Evolutionary conservation across 2,113 vertebrate genomes (phyloP), one percentile per base, ranked within the genome.

Genomic region (Mesembrinibis cayennensis): DNA sequence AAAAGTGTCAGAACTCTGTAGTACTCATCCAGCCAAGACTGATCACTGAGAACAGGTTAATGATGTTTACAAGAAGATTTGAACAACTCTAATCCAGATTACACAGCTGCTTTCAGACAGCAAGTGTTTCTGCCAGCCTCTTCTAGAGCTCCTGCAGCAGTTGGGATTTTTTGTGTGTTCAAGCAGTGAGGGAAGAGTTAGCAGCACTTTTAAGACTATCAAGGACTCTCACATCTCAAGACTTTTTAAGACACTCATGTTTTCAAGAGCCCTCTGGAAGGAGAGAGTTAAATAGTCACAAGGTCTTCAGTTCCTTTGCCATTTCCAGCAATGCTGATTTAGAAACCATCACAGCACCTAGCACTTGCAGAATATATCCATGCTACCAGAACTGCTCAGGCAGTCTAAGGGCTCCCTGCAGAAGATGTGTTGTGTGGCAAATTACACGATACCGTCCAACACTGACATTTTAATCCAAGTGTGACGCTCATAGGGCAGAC

Each of bases 401-500:
- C 45, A 90, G 50, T 21, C 36, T 74, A 42, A 71, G 45, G 19
- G 23, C 42, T 74, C 50, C 61, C 61, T 40, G 42, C 20, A 66
- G 40, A 52, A 38, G n/a, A 56, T 10, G 47, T 0, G 2, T 32
- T 10, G 23, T 2, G 1, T 32, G 17, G 7, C 45, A 79, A 40
- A 0, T 73, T 32, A n/a, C 19, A 32, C 11, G 61, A 36, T 6
- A 7, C 20, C 23, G 10, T 2, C 2, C 63, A 88, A 52, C 42
- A 26, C 8, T 22, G 40, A 44, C 8, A 19, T 26, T 90, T 38
- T 15, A 78, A 82, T 19, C 10, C 44, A 55, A 3, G 2, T 27
- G 9, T 38, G 34, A 32, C 44, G 1, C 0, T 55, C 16, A 10
- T 0, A 19, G n/a, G 42, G 10, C 47, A 67, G 9, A 29, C 2